A percentile compares a stretch with the other conserved stretches of the same genome.
These are phyloP conservation scores for Monarcha castaneiventris DNA, from an alignment of 2,113 vertebrate species.

Conservation along the genomic window DNA sequence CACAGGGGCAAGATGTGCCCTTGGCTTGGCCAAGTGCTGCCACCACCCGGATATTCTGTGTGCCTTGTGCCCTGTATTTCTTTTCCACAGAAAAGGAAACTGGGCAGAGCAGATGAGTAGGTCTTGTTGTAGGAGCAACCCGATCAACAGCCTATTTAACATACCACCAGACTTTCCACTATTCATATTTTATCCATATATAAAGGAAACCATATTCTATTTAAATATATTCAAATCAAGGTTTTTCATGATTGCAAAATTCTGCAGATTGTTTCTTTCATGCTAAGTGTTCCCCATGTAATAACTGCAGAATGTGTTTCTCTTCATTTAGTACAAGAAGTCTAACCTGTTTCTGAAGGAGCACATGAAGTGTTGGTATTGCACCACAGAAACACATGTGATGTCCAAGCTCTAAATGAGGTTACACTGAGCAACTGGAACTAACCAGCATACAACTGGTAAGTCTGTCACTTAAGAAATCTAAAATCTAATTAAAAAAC, in stretches of 20 bases:
- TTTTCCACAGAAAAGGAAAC: background rate
- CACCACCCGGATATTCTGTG: background rate
- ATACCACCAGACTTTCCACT: background rate
- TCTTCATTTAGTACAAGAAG: background rate
- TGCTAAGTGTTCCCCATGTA: background rate
- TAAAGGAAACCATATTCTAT: background rate
- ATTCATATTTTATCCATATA: background rate
- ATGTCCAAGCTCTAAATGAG: background rate
- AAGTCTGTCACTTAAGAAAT: background rate
- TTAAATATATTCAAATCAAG: background rate
- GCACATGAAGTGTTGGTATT: background rate
- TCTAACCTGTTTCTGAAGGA: background rate
- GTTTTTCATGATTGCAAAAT: background rate
- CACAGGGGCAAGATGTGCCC: background rate
- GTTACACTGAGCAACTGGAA: background rate
- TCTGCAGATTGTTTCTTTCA: background rate
- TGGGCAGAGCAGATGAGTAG: background rate
- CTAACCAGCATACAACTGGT: background rate
- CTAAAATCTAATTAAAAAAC: background rate
- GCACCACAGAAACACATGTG: background rate
- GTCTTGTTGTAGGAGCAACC: background rate
- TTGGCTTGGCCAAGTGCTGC: background rate
- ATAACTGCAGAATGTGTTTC: background rate
- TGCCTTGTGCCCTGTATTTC: background rate
- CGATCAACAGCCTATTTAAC: background rate